Evolutionary conservation across 1,140 invertebrate genomes (phyloP).

Genomic region (Heterodera carotae): DNA sequence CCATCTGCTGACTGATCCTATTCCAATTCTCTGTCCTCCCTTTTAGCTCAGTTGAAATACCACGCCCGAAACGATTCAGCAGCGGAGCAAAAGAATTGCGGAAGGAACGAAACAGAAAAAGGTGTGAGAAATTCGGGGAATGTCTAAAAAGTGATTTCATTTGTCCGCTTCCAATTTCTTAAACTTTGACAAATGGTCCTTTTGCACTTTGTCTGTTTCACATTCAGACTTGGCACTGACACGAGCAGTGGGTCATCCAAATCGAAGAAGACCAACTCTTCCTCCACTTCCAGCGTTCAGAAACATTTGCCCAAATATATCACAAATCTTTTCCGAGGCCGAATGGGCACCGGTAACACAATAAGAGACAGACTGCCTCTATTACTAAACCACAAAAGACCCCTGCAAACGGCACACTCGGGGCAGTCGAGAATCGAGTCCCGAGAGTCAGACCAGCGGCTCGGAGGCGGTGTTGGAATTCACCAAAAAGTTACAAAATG

Average conservation of each 20-base stretch:
- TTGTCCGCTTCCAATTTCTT: too few relatives aligned
- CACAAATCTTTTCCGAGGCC: conserved; percentile 59
- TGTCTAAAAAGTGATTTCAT: conserved; percentile 46
- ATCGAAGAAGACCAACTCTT: conserved; percentile 62
- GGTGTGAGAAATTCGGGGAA: neutral
- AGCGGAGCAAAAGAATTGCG: conserved; percentile 63
- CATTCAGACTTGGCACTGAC: conserved; percentile 60
- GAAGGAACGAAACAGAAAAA: conserved; percentile 52
- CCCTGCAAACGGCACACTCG: conserved; percentile 61
- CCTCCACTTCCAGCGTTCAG: conserved; percentile 57
- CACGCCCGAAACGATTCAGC: conserved; percentile 62
- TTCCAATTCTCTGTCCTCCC: neutral
- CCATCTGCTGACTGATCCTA: neutral
- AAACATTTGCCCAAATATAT: conserved; percentile 65
- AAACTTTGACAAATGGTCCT: too few relatives aligned
- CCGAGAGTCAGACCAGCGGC: conserved; percentile 61
- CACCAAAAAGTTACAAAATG: conserved; percentile 64
- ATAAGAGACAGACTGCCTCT: conserved; percentile 41
- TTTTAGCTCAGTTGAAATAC: conserved; percentile 62
- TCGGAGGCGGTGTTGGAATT: conserved; percentile 64
- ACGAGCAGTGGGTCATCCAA: conserved; percentile 61
- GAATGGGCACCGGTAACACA: conserved; percentile 63
- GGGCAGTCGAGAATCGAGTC: conserved; percentile 55
- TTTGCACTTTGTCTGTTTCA: neutral
- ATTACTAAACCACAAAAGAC: conserved; percentile 45